Evolutionary conservation across 2,888 invertebrate species (phyloP).

Genomic region (Eristalinus sepulchralis): DNA sequence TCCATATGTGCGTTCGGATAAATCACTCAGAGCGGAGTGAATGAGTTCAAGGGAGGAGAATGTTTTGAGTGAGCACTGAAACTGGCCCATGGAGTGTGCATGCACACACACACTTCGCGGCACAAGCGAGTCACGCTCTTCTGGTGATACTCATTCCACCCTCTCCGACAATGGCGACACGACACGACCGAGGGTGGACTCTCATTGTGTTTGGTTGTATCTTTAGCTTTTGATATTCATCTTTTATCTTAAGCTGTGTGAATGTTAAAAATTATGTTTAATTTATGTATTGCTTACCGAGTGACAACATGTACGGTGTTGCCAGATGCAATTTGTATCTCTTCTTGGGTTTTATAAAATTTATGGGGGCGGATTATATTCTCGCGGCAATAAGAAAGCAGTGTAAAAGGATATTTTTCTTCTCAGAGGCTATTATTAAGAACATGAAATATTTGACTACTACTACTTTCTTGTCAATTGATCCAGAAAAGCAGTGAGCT

Average conservation of each 20-base stretch:
- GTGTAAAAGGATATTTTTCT: too few relatives aligned
- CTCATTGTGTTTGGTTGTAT: conserved; percentile 32
- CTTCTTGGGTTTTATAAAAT: not conserved
- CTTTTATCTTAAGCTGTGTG: conserved; percentile 68
- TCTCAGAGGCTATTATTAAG: too few relatives aligned
- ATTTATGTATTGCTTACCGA: conserved; percentile 56
- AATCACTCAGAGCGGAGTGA: conserved; percentile 41
- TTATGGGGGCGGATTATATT: too few relatives aligned
- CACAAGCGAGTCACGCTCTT: not conserved
- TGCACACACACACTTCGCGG: not conserved
- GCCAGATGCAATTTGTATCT: conserved; percentile 34
- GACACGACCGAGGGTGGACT: not conserved
- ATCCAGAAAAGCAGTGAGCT: too few relatives aligned
- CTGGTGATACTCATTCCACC: conserved; percentile 1
- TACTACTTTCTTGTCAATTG: too few relatives aligned
- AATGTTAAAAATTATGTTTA: conserved; percentile 64
- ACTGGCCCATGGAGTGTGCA: conserved; percentile 19
- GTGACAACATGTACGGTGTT: conserved; percentile 41
- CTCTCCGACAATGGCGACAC: not conserved
- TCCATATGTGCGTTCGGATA: conserved; percentile 27
- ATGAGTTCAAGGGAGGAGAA: conserved; percentile 32
- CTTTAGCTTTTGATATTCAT: conserved; percentile 57
- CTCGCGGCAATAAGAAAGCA: too few relatives aligned
- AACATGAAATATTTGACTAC: too few relatives aligned
- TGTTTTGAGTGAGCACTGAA: conserved; percentile 50